phyloP scores from a whole-genome alignment of 1,140 invertebrate genomes.

The Atta texana region DNA sequence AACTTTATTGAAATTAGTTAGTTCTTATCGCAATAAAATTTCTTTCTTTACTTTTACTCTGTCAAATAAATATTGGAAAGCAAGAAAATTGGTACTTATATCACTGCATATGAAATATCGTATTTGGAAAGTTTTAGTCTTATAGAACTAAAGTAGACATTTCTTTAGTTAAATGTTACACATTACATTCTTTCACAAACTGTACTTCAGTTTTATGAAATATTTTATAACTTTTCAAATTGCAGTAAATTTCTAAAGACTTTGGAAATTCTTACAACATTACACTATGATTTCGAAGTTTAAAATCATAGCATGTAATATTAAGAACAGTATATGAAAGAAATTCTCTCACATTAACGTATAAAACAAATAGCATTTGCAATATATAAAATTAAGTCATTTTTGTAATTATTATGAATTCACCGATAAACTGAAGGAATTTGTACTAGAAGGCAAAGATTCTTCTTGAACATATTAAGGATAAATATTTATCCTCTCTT shows the following conservation, averaged over 20 bases:
- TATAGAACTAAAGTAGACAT: not conserved
- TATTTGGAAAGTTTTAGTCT: conserved; percentile 13
- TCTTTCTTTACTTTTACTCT: not conserved
- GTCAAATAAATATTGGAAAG: conserved; percentile 7
- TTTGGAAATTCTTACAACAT: not conserved
- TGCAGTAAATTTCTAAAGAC: not conserved
- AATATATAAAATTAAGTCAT: not conserved
- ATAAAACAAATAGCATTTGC: not conserved
- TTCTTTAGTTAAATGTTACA: conserved; percentile 25
- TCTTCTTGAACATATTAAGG: conserved; percentile 13
- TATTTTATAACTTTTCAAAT: not conserved
- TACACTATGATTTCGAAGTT: not conserved
- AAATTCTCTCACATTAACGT: not conserved
- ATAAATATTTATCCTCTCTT: not conserved
- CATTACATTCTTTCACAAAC: conserved; percentile 6
- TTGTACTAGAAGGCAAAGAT: not conserved
- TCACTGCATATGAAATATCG: not conserved
- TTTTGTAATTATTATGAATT: conserved; percentile 18
- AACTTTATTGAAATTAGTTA: conserved; percentile 8
- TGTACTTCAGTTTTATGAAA: not conserved
- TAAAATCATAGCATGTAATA: not conserved
- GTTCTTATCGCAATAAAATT: not conserved
- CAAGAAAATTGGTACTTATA: not conserved
- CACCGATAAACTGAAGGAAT: conserved; percentile 16
- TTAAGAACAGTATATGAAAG: not conserved